Conservation (phyloP, 1,140 invertebrate genomes). For the Trachelipus rathkii region DNA sequence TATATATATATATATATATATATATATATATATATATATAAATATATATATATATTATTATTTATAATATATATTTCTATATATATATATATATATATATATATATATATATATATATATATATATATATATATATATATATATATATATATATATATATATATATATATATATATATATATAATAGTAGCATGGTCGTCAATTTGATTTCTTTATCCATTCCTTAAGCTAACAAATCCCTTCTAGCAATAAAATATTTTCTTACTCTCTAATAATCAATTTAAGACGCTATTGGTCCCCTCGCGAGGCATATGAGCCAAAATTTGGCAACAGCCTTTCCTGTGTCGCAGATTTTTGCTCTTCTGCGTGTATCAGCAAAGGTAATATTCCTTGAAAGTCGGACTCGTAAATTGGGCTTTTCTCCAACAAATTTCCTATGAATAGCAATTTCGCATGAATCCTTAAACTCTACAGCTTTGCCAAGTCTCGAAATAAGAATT, state of each 20-base stretch:
- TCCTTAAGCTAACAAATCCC: not conserved
- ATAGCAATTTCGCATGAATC: not conserved
- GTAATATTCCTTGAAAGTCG: conserved; percentile 39
- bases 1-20: too few species aligned
- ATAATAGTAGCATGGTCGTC: too few species aligned
- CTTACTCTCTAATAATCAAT: conserved; percentile 8
- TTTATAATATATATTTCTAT: too few species aligned
- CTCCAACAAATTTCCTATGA: not conserved
- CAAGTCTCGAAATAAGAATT: not conserved
- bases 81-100: too few species aligned
- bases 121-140: too few species aligned
- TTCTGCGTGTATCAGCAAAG: conserved; percentile 44
- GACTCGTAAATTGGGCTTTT: conserved; percentile 35
- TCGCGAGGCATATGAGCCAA: conserved; percentile 25
- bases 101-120: too few species aligned
- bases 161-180: too few species aligned
- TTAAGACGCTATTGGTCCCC: conserved; percentile 4
- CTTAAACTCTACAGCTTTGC: not conserved
- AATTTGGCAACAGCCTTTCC: conserved; percentile 27
- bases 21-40: too few species aligned
- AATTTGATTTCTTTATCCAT: too few species aligned
- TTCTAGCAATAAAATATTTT: not conserved
- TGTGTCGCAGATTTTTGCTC: conserved; percentile 27
- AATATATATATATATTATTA: too few species aligned
- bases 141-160: too few species aligned